Conservation (phyloP, 2,888 invertebrate species). For the Glyphotaelius pellucidus region DNA sequence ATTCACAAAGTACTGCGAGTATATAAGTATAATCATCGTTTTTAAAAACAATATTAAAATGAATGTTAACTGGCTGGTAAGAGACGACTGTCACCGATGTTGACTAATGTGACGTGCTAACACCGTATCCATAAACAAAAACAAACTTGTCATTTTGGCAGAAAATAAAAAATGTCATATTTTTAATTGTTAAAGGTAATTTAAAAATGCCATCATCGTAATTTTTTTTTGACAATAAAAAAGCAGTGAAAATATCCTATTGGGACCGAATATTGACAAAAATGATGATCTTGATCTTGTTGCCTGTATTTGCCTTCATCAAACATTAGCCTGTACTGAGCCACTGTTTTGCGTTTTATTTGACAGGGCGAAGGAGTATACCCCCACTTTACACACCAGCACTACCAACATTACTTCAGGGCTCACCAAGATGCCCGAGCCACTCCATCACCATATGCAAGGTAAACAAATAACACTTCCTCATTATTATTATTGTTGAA, state of each 20-base stretch:
- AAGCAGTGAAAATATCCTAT: not conserved
- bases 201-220: no score
- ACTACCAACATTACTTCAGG: constrained; percentile 77
- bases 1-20: not conserved
- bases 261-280: not conserved
- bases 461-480: constrained; percentile 48
- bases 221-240: not conserved
- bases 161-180: no score
- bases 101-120: no score
- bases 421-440: constrained; percentile 75
- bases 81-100: no score
- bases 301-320: not conserved
- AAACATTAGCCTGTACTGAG: no score
- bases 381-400: constrained; percentile 76
- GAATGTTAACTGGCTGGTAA: no score
- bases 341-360: not conserved
- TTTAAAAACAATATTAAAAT: no score
- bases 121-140: no score
- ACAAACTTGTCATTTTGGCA: no score
- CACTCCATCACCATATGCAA: constrained; percentile 72
- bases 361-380: constrained; percentile 76
- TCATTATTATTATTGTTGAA: not conserved
- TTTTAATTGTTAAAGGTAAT: no score
- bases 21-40: not conserved
- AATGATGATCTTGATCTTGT: not conserved